Conservation (phyloP, 2,797 vertebrate genomes). For the Tinamus major region DNA sequence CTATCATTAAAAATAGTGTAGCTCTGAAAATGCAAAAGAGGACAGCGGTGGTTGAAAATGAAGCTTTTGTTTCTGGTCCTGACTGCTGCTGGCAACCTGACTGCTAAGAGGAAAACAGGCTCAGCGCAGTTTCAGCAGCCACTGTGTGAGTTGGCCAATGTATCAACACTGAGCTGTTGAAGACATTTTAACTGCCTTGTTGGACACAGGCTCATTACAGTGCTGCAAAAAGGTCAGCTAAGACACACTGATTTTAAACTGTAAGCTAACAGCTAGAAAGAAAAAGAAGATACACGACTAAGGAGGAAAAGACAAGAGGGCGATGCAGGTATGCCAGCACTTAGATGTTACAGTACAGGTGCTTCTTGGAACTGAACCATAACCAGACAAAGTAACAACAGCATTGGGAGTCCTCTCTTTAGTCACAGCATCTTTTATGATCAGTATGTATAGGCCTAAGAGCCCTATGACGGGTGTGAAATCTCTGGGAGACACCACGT, state of each 20-base stretch:
- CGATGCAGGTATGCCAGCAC: background rate
- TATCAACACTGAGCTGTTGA: background rate
- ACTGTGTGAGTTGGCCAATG: background rate
- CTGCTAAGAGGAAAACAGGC: background rate
- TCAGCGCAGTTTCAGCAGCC: background rate
- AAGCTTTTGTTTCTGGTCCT: background rate
- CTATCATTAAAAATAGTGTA: background rate
- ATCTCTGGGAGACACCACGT: background rate
- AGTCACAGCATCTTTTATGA: background rate
- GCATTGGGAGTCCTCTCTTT: background rate
- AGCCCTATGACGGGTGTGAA: background rate
- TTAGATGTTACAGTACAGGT: background rate
- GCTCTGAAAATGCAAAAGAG: background rate
- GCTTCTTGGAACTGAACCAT: background rate
- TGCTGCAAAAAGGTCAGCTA: background rate
- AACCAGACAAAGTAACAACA: background rate
- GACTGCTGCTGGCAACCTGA: background rate
- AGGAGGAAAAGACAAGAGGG: background rate
- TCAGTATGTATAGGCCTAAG: background rate
- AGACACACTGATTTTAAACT: background rate
- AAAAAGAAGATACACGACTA: background rate
- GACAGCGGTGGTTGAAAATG: slow-evolving; percentile 2
- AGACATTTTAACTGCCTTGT: slow-evolving; percentile 11
- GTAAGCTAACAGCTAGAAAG: background rate
- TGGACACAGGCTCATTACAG: background rate